phyloP scores from a whole-genome alignment of 2,888 invertebrate species.

The Philereme transversata region DNA sequence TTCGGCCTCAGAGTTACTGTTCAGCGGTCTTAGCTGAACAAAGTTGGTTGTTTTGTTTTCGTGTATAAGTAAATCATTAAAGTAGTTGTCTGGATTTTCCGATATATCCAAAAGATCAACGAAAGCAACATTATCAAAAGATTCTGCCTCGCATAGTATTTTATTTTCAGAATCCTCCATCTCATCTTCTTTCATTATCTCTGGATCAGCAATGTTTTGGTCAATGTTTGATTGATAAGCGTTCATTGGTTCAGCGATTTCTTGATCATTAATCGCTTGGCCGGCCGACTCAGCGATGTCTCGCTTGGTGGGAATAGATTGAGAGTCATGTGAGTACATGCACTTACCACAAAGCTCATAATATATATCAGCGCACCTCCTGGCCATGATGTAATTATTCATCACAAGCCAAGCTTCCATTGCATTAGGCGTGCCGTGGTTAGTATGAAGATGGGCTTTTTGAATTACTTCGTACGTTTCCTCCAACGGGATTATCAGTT shows the following conservation, averaged over 20 bases:
- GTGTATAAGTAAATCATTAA: slow-evolving; percentile 23
- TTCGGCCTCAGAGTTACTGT: slow-evolving; percentile 10
- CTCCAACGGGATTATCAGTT: slow-evolving; percentile 23
- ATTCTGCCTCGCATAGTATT: background rate
- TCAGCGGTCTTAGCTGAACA: slow-evolving; percentile 29
- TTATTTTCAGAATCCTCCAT: background rate
- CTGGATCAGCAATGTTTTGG: background rate
- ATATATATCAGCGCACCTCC: slow-evolving; percentile 14
- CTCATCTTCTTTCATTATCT: background rate
- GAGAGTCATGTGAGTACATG: too few relatives aligned
- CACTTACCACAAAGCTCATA: slow-evolving; percentile 16
- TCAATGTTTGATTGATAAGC: background rate
- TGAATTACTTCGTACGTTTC: slow-evolving; percentile 12
- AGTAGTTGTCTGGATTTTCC: slow-evolving; percentile 6
- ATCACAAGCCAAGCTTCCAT: slow-evolving; percentile 21
- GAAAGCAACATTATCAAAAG: slow-evolving; percentile 10
- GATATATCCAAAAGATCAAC: slow-evolving; percentile 23
- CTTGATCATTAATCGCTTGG: background rate
- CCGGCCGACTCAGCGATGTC: background rate
- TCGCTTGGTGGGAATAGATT: background rate
- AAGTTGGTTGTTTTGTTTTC: slow-evolving; percentile 22
- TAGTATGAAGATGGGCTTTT: slow-evolving; percentile 20
- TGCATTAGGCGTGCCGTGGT: slow-evolving; percentile 16
- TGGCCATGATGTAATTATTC: slow-evolving; percentile 6
- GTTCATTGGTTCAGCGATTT: background rate